Evolutionary conservation across 2,113 vertebrate species (phyloP), one percentile per base, ranked within the genome.

Genomic region (Dipodomys stephensi): DNA sequence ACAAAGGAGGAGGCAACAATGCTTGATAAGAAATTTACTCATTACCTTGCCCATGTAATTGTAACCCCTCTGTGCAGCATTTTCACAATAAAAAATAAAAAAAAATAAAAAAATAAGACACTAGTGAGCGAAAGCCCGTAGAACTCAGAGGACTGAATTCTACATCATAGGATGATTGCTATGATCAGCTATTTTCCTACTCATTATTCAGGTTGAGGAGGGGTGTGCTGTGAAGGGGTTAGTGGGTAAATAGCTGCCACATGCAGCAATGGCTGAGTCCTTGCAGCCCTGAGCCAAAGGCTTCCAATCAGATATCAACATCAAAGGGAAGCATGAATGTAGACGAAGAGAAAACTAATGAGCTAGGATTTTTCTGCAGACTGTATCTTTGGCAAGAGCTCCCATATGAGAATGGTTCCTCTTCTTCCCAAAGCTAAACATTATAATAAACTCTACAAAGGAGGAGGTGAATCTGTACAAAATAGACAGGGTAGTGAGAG

Each of bases 151-250:
- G 10, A 46, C 3, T 44, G 62, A 71, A 71, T 13, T 8, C 32
- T 68, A 27, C 4, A 39, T 19, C 8, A 0, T 53, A 20, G 46
- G 12, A 65, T 49, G 10, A 15, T 8, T 16, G 57, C 18, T 60
- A 2, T 71, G 12, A 22, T n/a, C 46, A 62, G 49, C 11, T 39
- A n/a, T 46, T 76, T 78, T 15, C 39, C 30, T 6, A 23, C 27
- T 71, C 13, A 22, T 25, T 44, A 32, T 25, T 65, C 44, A 46
- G 30, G 16, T 8, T 79, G 10, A 60, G 27, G 49, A 60, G 5
- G 5, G 10, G 4, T 53, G n/a, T 19, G 1, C 2, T 9, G 7
- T 16, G 7, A 18, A 6, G 30, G 4, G 6, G 25, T 4, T 2
- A 30, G 46, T 49, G 23, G n/a, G 4, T 15, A 1, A 49, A 67